These are phyloP conservation scores for Scaptodrosophila latifasciaeformis DNA, from an alignment of 2,888 invertebrate genomes.

Conservation along the genomic window DNA sequence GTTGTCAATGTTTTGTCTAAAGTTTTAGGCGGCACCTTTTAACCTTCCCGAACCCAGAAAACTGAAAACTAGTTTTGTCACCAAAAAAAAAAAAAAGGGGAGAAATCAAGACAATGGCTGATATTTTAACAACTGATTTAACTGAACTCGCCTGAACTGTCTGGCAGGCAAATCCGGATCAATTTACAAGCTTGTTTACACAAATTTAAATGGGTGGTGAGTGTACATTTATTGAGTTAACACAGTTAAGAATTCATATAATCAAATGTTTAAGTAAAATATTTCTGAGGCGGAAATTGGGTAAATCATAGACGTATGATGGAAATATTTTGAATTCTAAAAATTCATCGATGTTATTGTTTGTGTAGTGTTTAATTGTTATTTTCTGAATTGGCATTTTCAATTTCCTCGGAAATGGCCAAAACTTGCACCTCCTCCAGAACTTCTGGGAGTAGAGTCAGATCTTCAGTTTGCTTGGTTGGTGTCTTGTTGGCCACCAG, in stretches of 20 bases:
- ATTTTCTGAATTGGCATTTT: conserved; percentile 9
- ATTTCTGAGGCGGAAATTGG: too few species aligned
- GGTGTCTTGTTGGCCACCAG: neutral
- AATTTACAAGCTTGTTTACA: conserved; percentile 37
- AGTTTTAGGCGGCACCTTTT: conserved; percentile 45
- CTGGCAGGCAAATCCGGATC: conserved; percentile 19
- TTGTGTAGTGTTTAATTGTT: neutral
- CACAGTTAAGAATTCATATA: too few species aligned
- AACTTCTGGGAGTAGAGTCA: neutral
- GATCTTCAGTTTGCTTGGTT: conserved; percentile 2
- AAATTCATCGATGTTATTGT: neutral
- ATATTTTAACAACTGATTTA: conserved; percentile 66
- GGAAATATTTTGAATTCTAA: neutral
- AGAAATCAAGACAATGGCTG: conserved; percentile 31
- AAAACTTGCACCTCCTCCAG: conserved; percentile 16
- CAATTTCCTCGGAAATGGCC: conserved; percentile 21
- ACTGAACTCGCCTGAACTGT: conserved; percentile 57
- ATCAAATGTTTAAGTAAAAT: too few species aligned
- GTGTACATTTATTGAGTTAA: neutral
- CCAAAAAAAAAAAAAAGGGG: neutral
- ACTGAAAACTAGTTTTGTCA: conserved; percentile 26
- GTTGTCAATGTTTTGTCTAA: conserved; percentile 36
- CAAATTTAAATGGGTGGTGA: neutral
- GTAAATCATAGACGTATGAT: too few species aligned
- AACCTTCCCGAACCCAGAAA: conserved; percentile 31